Evolutionary conservation across 1,140 invertebrate species (phyloP).

Genomic region (Zophobas morio): DNA sequence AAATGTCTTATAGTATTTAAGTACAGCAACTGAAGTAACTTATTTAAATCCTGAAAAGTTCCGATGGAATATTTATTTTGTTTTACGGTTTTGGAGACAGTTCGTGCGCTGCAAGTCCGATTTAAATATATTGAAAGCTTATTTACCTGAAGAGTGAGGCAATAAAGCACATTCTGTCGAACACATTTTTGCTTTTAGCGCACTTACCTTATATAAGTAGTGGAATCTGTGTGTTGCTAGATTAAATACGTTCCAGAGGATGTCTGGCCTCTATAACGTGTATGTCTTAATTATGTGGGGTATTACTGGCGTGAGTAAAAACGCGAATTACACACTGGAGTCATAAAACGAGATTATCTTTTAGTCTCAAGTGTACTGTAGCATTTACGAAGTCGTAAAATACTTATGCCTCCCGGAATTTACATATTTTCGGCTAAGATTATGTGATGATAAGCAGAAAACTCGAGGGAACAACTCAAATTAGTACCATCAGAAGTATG

Average conservation of each 20-base stretch:
- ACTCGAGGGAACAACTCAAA: not conserved
- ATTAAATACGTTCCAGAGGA: not conserved
- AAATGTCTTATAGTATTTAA: conserved; percentile 39
- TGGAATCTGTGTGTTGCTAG: not conserved
- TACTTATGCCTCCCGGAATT: conserved; percentile 30
- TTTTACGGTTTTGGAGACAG: conserved; percentile 1
- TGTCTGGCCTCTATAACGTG: not conserved
- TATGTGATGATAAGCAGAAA: conserved; percentile 22
- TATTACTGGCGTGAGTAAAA: conserved; percentile 19
- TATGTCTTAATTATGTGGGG: conserved; percentile 32
- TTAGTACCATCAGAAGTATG: not conserved
- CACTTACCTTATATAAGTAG: not conserved
- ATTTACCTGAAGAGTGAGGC: conserved; percentile 6
- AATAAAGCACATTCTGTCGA: conserved; percentile 23
- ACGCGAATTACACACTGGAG: conserved; percentile 20
- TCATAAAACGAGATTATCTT: conserved; percentile 35
- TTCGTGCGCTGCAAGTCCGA: not conserved
- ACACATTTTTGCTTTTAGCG: conserved; percentile 39
- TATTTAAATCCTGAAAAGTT: conserved; percentile 22
- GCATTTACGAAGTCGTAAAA: conserved; percentile 37
- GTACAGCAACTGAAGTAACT: conserved; percentile 5
- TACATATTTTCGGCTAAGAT: conserved; percentile 34
- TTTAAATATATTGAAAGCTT: conserved; percentile 17
- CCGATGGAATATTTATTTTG: conserved; percentile 21
- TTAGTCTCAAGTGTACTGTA: conserved; percentile 24